phyloP scores from a whole-genome alignment of 2,113 vertebrate genomes.

The Puntigrus tetrazona region DNA sequence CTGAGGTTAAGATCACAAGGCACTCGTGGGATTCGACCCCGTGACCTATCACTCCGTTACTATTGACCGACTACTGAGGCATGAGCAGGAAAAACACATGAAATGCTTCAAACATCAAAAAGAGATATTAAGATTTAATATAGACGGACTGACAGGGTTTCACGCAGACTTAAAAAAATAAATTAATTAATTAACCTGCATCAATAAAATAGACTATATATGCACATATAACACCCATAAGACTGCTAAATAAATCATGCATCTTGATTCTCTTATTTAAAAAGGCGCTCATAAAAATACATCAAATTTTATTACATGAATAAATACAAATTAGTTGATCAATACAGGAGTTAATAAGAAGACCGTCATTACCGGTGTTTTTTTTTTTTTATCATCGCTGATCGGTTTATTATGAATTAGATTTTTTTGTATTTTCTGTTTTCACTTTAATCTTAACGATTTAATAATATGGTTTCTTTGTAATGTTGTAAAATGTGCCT shows the following conservation, averaged over 20 bases:
- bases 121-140: no score
- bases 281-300: not conserved
- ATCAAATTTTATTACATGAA: no score
- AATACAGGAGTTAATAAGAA: not conserved
- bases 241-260: not conserved
- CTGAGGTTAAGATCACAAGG: constrained; percentile 51
- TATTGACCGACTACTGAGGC: constrained; percentile 9
- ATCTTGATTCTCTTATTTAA: not conserved
- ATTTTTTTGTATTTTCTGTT: no score
- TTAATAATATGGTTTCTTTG: no score
- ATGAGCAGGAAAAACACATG: not conserved
- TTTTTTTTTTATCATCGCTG: no score
- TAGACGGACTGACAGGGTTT: not conserved
- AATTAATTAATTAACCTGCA: not conserved
- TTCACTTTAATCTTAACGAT: no score
- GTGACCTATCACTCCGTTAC: constrained; percentile 41
- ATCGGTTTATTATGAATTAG: no score
- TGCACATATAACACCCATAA: not conserved
- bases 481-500: no score
- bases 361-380: not conserved
- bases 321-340: not conserved
- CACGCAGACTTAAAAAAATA: not conserved
- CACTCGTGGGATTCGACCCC: constrained; percentile 47
- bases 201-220: not conserved
- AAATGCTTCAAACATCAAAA: not conserved